Evolutionary conservation across 1,140 invertebrate genomes (phyloP).

Genomic region (Bombus fervidus): DNA sequence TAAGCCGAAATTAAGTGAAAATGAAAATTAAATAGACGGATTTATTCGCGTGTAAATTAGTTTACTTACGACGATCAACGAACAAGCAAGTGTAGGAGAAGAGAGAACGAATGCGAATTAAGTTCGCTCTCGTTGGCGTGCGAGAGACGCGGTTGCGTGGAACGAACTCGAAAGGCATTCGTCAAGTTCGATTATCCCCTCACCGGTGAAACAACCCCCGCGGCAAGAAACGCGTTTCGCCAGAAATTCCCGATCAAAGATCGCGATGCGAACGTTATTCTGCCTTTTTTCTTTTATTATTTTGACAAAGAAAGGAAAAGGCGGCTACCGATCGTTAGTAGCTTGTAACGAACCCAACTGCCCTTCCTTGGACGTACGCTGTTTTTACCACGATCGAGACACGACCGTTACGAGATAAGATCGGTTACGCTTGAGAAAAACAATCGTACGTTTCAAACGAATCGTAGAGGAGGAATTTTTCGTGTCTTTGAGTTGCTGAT

Average conservation of each 20-base stretch:
- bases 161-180: constrained; percentile 72
- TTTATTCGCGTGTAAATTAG: constrained; percentile 2
- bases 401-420: background rate
- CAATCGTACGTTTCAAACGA: too few species aligned
- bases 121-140: constrained; percentile 41
- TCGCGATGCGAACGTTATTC: background rate
- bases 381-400: background rate
- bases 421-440: background rate
- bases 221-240: background rate
- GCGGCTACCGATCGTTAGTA: background rate
- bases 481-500: too few species aligned
- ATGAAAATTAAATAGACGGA: background rate
- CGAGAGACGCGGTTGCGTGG: background rate
- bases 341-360: background rate
- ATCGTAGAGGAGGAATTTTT: too few species aligned
- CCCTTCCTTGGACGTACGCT: background rate
- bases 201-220: constrained; percentile 5
- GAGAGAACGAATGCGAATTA: constrained; percentile 66
- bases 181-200: constrained; percentile 38
- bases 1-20: too few species aligned
- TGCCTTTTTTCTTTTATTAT: background rate
- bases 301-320: background rate
- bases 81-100: background rate
- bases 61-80: background rate
- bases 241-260: background rate